Conservation (phyloP, 2,797 vertebrate genomes). For the Paramormyrops hopkinsi region DNA sequence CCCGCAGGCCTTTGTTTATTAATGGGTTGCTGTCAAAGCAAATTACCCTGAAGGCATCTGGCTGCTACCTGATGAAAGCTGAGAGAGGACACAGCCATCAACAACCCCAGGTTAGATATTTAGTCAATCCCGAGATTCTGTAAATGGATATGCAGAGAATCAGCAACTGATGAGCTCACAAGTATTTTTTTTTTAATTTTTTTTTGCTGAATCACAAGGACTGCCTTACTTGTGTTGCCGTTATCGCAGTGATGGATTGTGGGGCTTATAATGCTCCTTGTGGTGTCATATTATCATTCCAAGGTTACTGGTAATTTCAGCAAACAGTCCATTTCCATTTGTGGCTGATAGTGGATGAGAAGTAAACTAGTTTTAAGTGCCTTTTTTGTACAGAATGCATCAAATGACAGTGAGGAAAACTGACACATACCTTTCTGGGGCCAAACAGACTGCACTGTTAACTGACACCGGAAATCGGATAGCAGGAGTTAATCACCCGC, state of each 20-base stretch:
- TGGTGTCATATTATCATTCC: background rate
- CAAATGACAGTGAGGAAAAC: background rate
- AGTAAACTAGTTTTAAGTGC: background rate
- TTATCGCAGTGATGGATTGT: background rate
- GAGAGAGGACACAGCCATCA: background rate
- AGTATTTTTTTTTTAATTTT: background rate
- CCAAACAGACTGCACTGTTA: background rate
- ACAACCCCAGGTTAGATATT: background rate
- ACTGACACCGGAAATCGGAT: background rate
- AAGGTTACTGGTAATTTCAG: background rate
- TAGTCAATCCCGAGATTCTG: conserved; percentile 16
- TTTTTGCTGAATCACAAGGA: background rate
- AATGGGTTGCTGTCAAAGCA: conserved; percentile 12
- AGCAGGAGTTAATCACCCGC: background rate
- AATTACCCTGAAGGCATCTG: conserved; percentile 18
- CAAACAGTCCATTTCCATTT: background rate
- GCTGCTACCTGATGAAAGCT: conserved; percentile 10
- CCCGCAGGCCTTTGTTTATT: background rate
- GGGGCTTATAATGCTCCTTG: background rate
- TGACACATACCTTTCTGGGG: background rate
- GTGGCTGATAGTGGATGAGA: background rate
- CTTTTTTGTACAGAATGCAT: background rate
- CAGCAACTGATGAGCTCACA: background rate
- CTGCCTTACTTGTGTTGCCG: background rate
- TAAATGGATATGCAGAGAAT: conserved; percentile 5